phyloP scores from a whole-genome alignment of 2,113 vertebrate species.

The Lonchura striata region DNA sequence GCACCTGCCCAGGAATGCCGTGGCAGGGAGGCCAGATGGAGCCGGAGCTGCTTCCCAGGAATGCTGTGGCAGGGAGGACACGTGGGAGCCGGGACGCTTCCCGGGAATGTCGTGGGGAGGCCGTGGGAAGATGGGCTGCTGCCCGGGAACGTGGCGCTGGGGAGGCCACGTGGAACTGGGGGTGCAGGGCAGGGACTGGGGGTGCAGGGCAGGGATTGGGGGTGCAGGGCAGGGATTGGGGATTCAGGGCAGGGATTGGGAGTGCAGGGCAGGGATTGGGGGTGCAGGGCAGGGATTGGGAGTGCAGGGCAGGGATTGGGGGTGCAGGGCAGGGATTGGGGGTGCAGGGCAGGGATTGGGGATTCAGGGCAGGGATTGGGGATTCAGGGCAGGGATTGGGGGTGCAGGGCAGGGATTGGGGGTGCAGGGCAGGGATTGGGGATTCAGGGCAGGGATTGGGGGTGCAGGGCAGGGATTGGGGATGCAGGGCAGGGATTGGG shows the following conservation, averaged over 20 bases:
- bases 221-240: too few species aligned
- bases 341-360: too few species aligned
- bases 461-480: too few species aligned
- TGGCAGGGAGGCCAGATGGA: background rate
- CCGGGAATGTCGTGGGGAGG: background rate
- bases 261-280: rapidly evolving
- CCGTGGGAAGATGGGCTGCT: background rate
- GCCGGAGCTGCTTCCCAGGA: background rate
- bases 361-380: too few species aligned
- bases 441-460: rapidly evolving
- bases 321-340: rapidly evolving
- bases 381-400: rapidly evolving
- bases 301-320: too few species aligned
- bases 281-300: too few species aligned
- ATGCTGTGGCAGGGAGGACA: background rate
- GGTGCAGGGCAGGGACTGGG: rapidly evolving
- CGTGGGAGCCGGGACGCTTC: background rate
- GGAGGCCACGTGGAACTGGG: background rate
- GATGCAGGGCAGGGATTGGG: too few species aligned
- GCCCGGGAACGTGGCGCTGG: background rate
- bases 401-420: too few species aligned
- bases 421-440: too few species aligned
- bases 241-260: too few species aligned
- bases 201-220: too few species aligned
- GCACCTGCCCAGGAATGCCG: background rate